A percentile compares a stretch with the other conserved stretches of the same genome.
phyloP scores from a whole-genome alignment of 2,888 invertebrate genomes.

The Agrochola circellaris region DNA sequence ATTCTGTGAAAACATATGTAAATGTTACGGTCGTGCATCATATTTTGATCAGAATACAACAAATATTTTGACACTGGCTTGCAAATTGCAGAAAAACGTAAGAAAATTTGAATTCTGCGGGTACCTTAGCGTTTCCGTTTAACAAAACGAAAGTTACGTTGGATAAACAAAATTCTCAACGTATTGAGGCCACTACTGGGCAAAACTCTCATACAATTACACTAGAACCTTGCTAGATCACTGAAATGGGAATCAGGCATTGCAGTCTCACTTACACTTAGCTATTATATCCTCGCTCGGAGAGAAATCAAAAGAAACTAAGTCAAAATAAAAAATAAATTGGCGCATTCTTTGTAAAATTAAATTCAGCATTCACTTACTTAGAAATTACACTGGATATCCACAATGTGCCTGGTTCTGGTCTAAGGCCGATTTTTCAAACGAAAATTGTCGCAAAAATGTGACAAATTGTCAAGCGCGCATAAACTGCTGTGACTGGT shows the following conservation, averaged over 20 bases:
- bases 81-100: background rate
- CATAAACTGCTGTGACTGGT: background rate
- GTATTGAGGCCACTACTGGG: background rate
- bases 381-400: too few relatives aligned
- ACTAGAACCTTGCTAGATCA: background rate
- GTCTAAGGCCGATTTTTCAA: background rate
- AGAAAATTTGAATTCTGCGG: too few relatives aligned
- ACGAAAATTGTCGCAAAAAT: background rate
- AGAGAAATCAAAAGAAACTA: background rate
- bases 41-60: background rate
- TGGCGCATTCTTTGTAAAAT: background rate
- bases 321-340: background rate
- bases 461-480: background rate
- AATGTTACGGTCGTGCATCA: background rate
- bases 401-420: background rate
- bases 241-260: background rate
- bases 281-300: background rate
- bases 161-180: background rate
- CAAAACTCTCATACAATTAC: background rate
- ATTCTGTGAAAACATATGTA: background rate
- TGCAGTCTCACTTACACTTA: background rate
- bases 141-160: background rate
- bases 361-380: background rate
- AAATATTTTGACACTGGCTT: background rate
- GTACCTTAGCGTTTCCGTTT: too few relatives aligned